phyloP scores from a whole-genome alignment of 2,113 vertebrate genomes.

The Heteronetta atricapilla region DNA sequence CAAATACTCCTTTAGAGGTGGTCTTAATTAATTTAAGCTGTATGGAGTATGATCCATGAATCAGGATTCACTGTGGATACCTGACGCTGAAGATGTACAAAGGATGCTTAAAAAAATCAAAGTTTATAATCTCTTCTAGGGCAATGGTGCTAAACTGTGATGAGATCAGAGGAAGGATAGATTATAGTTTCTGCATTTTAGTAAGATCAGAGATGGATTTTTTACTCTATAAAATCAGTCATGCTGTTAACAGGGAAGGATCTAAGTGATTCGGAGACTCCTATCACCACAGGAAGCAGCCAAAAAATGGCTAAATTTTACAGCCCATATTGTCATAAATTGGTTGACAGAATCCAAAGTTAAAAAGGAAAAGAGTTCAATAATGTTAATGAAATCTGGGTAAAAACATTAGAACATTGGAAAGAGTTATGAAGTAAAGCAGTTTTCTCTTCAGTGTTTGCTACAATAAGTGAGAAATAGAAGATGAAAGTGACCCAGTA shows the following conservation, averaged over 20 bases:
- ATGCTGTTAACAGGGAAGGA: not conserved
- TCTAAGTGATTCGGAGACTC: not conserved
- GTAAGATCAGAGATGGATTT: not conserved
- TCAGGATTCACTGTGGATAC: not conserved
- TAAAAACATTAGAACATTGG: not conserved
- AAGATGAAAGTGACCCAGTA: not conserved
- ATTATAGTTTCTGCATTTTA: not conserved
- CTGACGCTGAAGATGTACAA: not conserved
- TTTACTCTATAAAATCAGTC: not conserved
- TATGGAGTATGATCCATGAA: not conserved
- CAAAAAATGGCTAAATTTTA: not conserved
- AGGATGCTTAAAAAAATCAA: not conserved
- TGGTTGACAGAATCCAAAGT: not conserved
- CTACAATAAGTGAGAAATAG: not conserved
- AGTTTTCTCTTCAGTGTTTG: not conserved
- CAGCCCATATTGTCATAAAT: not conserved
- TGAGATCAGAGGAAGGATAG: not conserved
- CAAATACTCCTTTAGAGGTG: not conserved
- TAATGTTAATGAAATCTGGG: not conserved
- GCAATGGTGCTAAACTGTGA: not conserved
- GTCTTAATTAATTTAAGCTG: not conserved
- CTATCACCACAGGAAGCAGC: not conserved
- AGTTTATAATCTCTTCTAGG: not conserved
- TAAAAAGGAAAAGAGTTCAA: not conserved
- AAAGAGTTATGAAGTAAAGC: not conserved